phyloP scores from a whole-genome alignment of 2,888 invertebrate genomes.

The Mythimna ferrago region DNA sequence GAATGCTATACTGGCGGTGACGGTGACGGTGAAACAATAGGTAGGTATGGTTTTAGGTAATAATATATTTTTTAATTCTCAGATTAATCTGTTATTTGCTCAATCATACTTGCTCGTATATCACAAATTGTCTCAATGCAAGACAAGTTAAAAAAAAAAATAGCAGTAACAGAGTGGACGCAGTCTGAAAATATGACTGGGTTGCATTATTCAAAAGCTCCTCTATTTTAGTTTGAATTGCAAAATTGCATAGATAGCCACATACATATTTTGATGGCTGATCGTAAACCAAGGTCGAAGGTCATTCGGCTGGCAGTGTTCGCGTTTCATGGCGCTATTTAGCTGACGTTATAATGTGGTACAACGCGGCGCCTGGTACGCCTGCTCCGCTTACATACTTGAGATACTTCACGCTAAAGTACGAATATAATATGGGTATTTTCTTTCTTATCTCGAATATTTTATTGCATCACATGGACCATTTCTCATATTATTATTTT shows the following conservation, averaged over 20 bases:
- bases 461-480: too few relatives aligned
- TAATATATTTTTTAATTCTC: too few relatives aligned
- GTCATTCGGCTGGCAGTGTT: constrained; percentile 67
- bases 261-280: constrained; percentile 36
- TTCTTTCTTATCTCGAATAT: background rate
- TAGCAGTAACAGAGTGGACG: background rate
- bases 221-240: background rate
- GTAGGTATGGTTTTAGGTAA: too few relatives aligned
- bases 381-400: constrained; percentile 56
- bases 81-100: too few relatives aligned
- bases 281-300: constrained; percentile 78
- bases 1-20: too few relatives aligned
- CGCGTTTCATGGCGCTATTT: constrained; percentile 62
- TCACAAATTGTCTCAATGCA: too few relatives aligned
- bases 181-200: background rate
- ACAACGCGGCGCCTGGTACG: constrained; percentile 58
- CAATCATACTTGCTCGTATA: too few relatives aligned
- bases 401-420: constrained; percentile 26
- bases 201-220: background rate
- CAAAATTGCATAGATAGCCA: constrained; percentile 38
- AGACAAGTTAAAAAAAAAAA: too few relatives aligned
- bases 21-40: too few relatives aligned
- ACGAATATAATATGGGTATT: background rate
- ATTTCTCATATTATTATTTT: background rate
- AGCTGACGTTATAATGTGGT: constrained; percentile 56